Percentiles rank a stretch among this genome's conserved stretches.
phyloP scores from a whole-genome alignment of 1,140 invertebrate species.

The Diabrotica virgifera region DNA sequence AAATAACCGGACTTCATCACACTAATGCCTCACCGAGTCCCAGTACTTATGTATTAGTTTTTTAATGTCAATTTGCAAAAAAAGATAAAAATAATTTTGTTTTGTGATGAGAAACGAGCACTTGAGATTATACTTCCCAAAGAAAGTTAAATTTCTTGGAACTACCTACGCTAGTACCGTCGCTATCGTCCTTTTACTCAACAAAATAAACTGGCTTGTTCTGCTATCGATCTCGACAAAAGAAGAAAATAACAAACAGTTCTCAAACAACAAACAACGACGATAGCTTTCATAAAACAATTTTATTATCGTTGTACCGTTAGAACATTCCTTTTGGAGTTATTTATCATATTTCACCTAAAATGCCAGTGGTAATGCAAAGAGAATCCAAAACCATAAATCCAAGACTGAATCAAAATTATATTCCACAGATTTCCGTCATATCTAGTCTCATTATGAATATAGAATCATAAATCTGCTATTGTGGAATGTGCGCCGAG shows the following conservation, averaged over 20 bases:
- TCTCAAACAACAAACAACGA: slow-evolving; percentile 1
- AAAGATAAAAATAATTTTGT: no score
- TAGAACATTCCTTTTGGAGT: slow-evolving; percentile 6
- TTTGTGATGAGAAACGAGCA: no score
- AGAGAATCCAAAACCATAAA: slow-evolving; percentile 16
- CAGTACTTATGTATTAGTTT: no score
- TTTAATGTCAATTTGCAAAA: no score
- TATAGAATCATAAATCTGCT: slow-evolving; percentile 19
- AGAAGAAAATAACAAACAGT: slow-evolving; percentile 1
- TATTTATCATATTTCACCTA: slow-evolving; percentile 20
- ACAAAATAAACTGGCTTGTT: neutral
- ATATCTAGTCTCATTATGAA: slow-evolving; percentile 20
- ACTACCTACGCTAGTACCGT: neutral
- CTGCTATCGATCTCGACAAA: neutral
- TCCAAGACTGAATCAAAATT: slow-evolving; percentile 16
- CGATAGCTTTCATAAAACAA: slow-evolving; percentile 14
- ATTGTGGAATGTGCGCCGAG: slow-evolving; percentile 16
- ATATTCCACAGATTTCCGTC: slow-evolving; percentile 23
- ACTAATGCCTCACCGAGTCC: no score
- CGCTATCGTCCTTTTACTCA: neutral
- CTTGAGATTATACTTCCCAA: no score
- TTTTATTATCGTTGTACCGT: slow-evolving; percentile 11
- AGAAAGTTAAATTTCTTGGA: no score
- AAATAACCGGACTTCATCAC: no score
- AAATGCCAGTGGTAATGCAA: slow-evolving; percentile 17